Conservation (phyloP, 2,888 invertebrate species). For the Parthenolecanium corni region DNA sequence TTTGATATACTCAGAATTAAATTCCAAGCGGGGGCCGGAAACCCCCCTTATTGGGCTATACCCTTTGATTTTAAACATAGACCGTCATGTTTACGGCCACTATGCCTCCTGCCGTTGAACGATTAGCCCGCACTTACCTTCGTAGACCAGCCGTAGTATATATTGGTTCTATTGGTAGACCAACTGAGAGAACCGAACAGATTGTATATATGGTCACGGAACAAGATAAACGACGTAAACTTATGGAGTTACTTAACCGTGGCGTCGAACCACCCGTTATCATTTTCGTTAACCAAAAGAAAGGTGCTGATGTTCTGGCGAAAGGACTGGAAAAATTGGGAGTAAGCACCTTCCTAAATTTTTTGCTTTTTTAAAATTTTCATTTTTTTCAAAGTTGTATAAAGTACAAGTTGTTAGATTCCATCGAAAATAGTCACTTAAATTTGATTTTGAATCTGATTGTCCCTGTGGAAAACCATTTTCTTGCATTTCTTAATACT, state of each 20-base stretch:
- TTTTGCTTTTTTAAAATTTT: constrained; percentile 5
- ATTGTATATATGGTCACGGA: constrained; percentile 91
- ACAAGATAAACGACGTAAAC: constrained; percentile 89
- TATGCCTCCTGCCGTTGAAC: constrained; percentile 96
- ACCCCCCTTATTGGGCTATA: too few species aligned
- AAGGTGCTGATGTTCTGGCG: constrained; percentile 94
- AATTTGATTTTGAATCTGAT: too few species aligned
- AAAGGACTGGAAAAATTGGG: constrained; percentile 94
- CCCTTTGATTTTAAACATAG: constrained; percentile 39
- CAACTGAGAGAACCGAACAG: constrained; percentile 95
- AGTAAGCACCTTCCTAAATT: constrained; percentile 39
- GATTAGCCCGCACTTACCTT: constrained; percentile 86
- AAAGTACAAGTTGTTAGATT: too few species aligned
- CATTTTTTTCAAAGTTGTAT: background rate
- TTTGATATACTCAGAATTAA: too few species aligned
- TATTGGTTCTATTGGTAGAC: constrained; percentile 93
- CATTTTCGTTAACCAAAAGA: constrained; percentile 99
- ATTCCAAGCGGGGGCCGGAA: too few species aligned
- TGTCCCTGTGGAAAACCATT: background rate
- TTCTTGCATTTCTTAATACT: too few species aligned
- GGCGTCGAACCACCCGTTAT: constrained; percentile 95
- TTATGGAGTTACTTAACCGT: constrained; percentile 80
- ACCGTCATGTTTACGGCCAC: constrained; percentile 99
- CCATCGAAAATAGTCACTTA: too few species aligned
- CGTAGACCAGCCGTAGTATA: constrained; percentile 94